Evolutionary conservation across 1,140 invertebrate genomes (phyloP).

Genomic region (Platorchestia sp.): DNA sequence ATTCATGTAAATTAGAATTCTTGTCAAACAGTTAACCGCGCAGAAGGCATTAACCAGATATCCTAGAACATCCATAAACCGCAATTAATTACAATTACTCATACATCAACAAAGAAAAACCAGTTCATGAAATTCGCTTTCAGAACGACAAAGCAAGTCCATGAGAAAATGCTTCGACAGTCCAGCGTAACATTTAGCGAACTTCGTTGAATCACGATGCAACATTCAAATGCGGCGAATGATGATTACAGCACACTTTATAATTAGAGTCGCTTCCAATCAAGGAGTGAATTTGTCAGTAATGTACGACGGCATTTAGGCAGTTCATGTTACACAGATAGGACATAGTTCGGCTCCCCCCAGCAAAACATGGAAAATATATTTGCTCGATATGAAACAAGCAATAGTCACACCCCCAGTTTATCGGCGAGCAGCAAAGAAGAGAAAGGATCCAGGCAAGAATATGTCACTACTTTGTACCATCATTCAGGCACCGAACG

Average conservation of each 20-base stretch:
- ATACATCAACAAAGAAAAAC: not conserved
- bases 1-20: not conserved
- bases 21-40: not conserved
- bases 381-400: not conserved
- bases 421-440: not conserved
- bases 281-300: not conserved
- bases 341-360: not conserved
- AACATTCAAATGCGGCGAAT: not conserved
- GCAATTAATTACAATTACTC: not conserved
- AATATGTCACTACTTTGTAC: constrained; percentile 38
- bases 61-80: not conserved
- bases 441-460: constrained; percentile 20
- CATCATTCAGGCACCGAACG: constrained; percentile 46
- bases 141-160: not conserved
- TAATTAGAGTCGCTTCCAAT: not conserved
- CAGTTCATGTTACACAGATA: not conserved
- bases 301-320: not conserved
- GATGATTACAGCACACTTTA: not conserved
- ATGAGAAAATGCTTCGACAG: not conserved
- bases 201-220: not conserved
- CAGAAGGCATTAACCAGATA: not conserved
- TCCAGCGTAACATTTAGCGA: not conserved
- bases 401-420: not conserved
- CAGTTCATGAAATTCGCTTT: not conserved
- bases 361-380: not conserved